A percentile compares a stretch with the other conserved stretches of the same genome.
Evolutionary conservation across 2,797 vertebrate genomes (phyloP).

Genomic region (Bradypus variegatus): DNA sequence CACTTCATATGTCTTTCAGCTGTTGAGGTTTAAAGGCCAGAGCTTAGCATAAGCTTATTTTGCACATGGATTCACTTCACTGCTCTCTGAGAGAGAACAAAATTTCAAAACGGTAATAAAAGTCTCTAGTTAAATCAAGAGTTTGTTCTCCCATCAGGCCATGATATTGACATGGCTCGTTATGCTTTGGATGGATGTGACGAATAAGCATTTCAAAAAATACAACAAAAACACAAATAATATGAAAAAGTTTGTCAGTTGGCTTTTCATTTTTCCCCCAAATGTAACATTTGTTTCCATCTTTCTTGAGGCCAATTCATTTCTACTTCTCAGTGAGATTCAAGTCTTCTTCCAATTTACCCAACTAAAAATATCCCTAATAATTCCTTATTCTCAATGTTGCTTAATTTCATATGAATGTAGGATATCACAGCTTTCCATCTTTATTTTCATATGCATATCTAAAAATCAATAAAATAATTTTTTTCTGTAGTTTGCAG

Average conservation of each 20-base stretch:
- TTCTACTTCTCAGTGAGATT: background rate
- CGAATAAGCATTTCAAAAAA: background rate
- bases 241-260: background rate
- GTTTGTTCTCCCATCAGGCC: background rate
- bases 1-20: background rate
- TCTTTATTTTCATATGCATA: no score
- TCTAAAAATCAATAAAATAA: no score
- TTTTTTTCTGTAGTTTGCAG: no score
- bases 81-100: background rate
- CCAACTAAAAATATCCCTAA: background rate
- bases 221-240: background rate
- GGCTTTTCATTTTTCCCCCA: background rate
- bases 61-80: background rate
- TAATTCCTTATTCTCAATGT: no score
- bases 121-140: background rate
- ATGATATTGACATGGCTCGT: no score
- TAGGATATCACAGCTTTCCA: no score
- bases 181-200: background rate
- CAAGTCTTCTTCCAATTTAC: background rate
- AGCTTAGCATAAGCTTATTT: background rate
- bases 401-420: no score
- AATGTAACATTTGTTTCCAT: background rate
- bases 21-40: background rate
- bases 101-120: background rate
- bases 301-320: background rate